Evolutionary conservation across 1,140 invertebrate genomes (phyloP), one percentile per base, ranked within the genome.

Genomic region (Neodiprion lecontei): DNA sequence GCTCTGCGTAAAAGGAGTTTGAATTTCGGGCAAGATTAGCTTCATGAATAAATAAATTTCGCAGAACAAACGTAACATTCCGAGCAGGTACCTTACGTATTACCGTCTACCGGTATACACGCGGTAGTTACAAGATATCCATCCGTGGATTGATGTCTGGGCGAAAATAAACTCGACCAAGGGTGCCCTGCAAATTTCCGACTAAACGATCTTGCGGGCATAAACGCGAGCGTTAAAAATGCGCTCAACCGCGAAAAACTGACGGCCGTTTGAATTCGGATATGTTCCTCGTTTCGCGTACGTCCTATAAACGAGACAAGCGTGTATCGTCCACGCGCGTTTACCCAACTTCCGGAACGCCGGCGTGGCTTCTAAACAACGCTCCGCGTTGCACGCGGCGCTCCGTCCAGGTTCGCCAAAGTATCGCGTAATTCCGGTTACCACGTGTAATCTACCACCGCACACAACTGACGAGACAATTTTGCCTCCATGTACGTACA

Each of bases 401-500:
- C 28, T 40, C 1, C 28, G 28, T 40, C 28, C 68, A n/a, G 68
- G 23, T 14, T 28, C 23, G 47, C 12, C 23, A 11, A 5, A 69
- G 23, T 28, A 28, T 28, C 14, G 21, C 23, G 11, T 40, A 40
- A 40, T 28, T 48, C 23, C 9, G 68, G 68, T 14, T 12, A 21
- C 23, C 28, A 12, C 47, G 11, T 14, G 23, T 28, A 48, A 40
- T 48, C 23, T 11, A 48, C 68, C 68, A 21, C 17, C 68, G 7
- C 68, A 21, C 12, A 5, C 14, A n/a, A 48, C 23, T 12, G 11
- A 48, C 68, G 11, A 69, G 12, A 48, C 23, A 69, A 69, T 72
- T 47, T 14, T 11, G 10, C 11, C 11, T 17, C 11, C 53, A 61
- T 72, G 76, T 87, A 93, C 93, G 90, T 86, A 95, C 94, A 95